Evolutionary conservation across 2,888 invertebrate genomes (phyloP), one percentile per base, ranked within the genome.

Genomic region (Nematopogon swammerdamellus): DNA sequence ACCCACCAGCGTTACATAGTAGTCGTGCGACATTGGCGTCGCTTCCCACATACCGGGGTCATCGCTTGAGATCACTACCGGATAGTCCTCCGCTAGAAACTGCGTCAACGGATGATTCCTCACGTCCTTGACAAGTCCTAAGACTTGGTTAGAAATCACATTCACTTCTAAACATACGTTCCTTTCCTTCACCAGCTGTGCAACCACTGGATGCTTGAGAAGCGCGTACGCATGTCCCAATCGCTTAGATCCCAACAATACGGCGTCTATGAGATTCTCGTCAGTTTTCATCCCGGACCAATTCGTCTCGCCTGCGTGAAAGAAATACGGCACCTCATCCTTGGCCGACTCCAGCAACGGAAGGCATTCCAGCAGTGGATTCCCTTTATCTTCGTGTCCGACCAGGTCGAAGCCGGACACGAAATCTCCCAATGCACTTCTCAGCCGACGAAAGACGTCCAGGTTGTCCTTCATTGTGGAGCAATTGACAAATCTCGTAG

Each of bases 221-320:
- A 92, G 60, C 0, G 88, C 87, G 58, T 84, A 92, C 10, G 87
- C 92, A 56, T 92, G 92, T 0, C 92, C 92, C 54, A 92, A 87
- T 49, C 92, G 81, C 58, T 86, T 86, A 0, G 88, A 80, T 30
- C 88, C 88, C 43, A 92, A 65, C 11, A 92, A 67, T 19, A 92
- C 70, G 1, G 92, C 92, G 60, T 92, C 92, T 14, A 90, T 67
- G 20, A 92, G 67, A 65, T 92, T 92, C 56, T 87, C 83, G 61
- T 92, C 92, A 0, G 84, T 77, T 0, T 73, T 57, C 6, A 72
- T 73, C 8, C 85, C 89, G 55, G 76, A 81, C 89, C 89, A 88
- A 59, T 88, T 85, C 0, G 92, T 91, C 68, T 92, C 92, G 0
- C 91, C 92, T 0, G 89, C 89, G 61, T 92, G 92, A 56, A 92